Percentiles rank a stretch among this genome's conserved stretches.
Conservation (phyloP, 1,140 invertebrate genomes). For the Euwallacea similis region DNA sequence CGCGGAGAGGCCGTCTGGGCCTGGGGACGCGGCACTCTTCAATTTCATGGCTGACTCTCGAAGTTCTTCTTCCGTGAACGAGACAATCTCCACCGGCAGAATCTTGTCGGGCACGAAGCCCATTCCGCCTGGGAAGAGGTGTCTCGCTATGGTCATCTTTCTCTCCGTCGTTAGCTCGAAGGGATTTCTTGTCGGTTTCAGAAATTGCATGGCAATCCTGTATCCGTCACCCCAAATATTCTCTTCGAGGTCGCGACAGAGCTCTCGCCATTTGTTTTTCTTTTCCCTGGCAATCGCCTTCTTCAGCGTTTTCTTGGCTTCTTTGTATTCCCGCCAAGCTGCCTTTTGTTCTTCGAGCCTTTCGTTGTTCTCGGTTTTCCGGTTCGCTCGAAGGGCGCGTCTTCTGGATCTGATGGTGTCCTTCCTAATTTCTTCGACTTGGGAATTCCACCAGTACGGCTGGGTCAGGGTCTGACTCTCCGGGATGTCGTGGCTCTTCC, state of each 20-base stretch:
- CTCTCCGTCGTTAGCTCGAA: conserved; percentile 11
- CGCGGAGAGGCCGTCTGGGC: conserved; percentile 34
- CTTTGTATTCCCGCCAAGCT: not conserved
- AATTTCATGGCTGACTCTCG: conserved; percentile 13
- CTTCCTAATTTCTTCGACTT: not conserved
- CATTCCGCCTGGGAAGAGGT: conserved; percentile 23
- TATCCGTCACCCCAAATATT: conserved; percentile 46
- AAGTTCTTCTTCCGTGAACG: conserved; percentile 33
- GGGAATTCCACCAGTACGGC: conserved; percentile 12
- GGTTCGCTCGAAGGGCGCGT: not conserved
- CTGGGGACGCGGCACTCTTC: conserved; percentile 33
- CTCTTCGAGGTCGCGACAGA: conserved; percentile 38
- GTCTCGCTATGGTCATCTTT: conserved; percentile 5
- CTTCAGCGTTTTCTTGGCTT: conserved; percentile 28
- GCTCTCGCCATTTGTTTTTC: conserved; percentile 33
- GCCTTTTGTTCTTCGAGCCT: not conserved
- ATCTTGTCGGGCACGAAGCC: not conserved
- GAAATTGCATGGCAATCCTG: conserved; percentile 41
- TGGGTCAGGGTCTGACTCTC: not conserved
- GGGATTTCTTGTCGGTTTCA: conserved; percentile 17
- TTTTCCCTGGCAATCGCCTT: conserved; percentile 35
- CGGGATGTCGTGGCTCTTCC: not conserved
- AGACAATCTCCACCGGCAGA: conserved; percentile 3
- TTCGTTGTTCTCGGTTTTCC: not conserved
- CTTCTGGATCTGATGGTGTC: conserved; percentile 1